A percentile compares a stretch with the other conserved stretches of the same genome.
phyloP scores from a whole-genome alignment of 2,113 vertebrate species.

The Paraplagusia blochii region DNA sequence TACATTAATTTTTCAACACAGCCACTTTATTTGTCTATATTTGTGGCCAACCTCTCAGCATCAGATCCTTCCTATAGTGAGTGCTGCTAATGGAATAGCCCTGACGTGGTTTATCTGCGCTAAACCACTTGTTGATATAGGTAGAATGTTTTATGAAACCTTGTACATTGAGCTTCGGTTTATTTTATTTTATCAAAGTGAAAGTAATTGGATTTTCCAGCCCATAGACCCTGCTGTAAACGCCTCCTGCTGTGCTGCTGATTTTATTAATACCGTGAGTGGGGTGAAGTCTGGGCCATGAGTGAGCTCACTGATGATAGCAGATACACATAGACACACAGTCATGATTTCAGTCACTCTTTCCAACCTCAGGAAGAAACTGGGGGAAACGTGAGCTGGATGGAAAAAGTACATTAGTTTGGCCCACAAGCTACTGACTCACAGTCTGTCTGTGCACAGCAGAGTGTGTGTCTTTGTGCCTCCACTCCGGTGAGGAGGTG shows the following conservation, averaged over 20 bases:
- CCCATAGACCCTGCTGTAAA: neutral
- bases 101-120: too few relatives aligned
- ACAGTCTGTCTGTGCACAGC: constrained; percentile 16
- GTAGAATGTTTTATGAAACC: too few relatives aligned
- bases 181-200: too few relatives aligned
- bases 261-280: constrained; percentile 13
- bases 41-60: too few relatives aligned
- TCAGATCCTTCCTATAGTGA: too few relatives aligned
- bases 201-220: too few relatives aligned
- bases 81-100: too few relatives aligned
- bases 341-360: constrained; percentile 41
- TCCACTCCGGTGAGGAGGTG: constrained; percentile 39
- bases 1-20: too few relatives aligned
- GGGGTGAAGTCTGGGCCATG: constrained; percentile 43
- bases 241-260: neutral
- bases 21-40: too few relatives aligned
- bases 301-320: constrained; percentile 32
- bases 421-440: constrained; percentile 41
- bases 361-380: constrained; percentile 43
- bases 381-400: constrained; percentile 18
- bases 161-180: too few relatives aligned
- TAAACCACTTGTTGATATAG: too few relatives aligned
- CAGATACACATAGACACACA: constrained; percentile 10
- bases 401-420: constrained; percentile 26
- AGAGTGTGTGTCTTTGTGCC: constrained; percentile 3